These are phyloP conservation scores for Cremastobaeus sp. DNA, from an alignment of 2,888 invertebrate species.

Conservation along the genomic window DNA sequence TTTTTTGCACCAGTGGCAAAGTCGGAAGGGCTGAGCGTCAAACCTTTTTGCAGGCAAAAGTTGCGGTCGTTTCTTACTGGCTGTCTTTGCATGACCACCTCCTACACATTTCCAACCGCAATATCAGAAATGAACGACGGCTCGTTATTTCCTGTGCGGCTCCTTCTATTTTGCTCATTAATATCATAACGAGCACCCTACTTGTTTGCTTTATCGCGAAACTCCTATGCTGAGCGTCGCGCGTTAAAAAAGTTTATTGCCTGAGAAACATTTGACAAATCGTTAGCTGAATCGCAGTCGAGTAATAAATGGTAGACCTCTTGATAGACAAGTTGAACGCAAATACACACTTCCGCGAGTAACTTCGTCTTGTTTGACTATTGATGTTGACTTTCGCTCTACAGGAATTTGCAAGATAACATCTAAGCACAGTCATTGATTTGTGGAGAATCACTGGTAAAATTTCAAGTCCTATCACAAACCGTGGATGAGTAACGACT, in stretches of 20 bases:
- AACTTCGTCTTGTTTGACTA: constrained; percentile 15
- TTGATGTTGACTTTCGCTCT: constrained; percentile 20
- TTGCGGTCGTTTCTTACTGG: too few relatives aligned
- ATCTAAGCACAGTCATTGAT: constrained; percentile 14
- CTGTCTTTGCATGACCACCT: constrained; percentile 14
- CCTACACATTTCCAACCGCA: constrained; percentile 10
- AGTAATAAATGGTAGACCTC: too few relatives aligned
- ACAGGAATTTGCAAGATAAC: constrained; percentile 20
- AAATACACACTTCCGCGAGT: constrained; percentile 15
- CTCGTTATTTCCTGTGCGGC: constrained; percentile 30
- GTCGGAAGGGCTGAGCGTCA: constrained; percentile 19
- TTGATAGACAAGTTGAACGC: too few relatives aligned
- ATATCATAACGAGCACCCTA: not conserved
- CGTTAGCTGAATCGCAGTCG: too few relatives aligned
- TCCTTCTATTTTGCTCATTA: constrained; percentile 26
- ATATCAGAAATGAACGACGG: constrained; percentile 25
- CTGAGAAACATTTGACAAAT: too few relatives aligned
- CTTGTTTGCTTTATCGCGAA: not conserved
- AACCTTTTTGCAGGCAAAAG: constrained; percentile 15
- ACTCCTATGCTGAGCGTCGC: not conserved
- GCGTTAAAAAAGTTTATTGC: too few relatives aligned
- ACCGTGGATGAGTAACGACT: not conserved
- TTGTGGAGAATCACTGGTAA: constrained; percentile 18
- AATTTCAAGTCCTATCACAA: not conserved
- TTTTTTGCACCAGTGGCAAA: constrained; percentile 26